These are phyloP conservation scores for Halocynthia aurantium DNA, from an alignment of 23 tunicate genomes.

Conservation along the genomic window DNA sequence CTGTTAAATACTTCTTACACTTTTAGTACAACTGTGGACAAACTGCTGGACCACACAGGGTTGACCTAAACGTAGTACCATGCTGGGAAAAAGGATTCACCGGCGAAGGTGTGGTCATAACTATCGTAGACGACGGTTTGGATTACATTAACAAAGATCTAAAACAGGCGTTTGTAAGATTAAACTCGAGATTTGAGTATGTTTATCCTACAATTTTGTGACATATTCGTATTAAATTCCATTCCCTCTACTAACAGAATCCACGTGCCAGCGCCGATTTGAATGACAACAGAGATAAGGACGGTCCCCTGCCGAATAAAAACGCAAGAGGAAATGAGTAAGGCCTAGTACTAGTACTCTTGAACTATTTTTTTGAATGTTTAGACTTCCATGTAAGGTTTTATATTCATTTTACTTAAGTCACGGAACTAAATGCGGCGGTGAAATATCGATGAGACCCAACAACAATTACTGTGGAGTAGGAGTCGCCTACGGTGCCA, in stretches of 20 bases:
- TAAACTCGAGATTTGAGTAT: not conserved
- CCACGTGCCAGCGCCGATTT: conserved; percentile 15
- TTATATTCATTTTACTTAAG: not conserved
- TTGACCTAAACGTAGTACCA: conserved; percentile 20
- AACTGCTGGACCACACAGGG: conserved; percentile 22
- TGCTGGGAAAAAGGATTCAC: conserved; percentile 33
- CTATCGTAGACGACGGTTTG: conserved; percentile 20
- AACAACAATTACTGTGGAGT: conserved; percentile 27
- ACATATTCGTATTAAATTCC: too few species aligned
- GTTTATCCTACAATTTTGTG: not conserved
- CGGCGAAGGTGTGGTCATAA: conserved; percentile 11
- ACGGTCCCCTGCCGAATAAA: conserved; percentile 26
- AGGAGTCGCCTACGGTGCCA: conserved; percentile 18
- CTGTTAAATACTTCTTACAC: too few species aligned
- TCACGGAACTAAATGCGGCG: conserved; percentile 31
- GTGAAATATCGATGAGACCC: conserved; percentile 21
- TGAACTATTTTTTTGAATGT: not conserved
- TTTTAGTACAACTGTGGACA: conserved; percentile 28
- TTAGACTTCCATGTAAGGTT: not conserved
- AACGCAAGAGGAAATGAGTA: conserved; percentile 13
- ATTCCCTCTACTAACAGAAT: not conserved
- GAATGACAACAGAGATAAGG: conserved; percentile 7
- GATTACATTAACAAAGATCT: conserved; percentile 19
- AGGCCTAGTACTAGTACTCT: not conserved
- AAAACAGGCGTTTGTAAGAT: conserved; percentile 16